Evolutionary conservation across 2,797 vertebrate species (phyloP), one percentile per base, ranked within the genome.

Genomic region (Dallia pectoralis): DNA sequence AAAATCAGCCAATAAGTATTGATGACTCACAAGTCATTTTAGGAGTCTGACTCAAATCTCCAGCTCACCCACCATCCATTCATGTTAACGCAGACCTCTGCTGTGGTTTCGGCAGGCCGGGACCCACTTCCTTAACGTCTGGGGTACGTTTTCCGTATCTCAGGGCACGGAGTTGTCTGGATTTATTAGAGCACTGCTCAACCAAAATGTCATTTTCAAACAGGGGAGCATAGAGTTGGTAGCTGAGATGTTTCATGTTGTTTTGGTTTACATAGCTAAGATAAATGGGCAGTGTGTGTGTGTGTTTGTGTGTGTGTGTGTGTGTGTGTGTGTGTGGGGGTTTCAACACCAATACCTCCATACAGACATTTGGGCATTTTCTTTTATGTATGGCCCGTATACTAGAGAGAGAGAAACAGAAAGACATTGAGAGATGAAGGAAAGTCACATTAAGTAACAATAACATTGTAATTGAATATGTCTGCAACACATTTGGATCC

Each of bases 131-230:
- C 85, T 85, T 83, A 79, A 81, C 4, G 84, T 74, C 84, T 59
- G 71, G 79, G 88, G 84, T 84, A 79, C 79, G 44, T 86, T 86
- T 88, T 89, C 88, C 91, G 88, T 79, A 85, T 86, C 86, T 87
- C 75, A 77, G 75, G n/a, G 87, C 87, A 85, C 87, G 77, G 77
- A 82, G 85, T 47, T 73, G 88, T 87, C 85, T 81, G 85, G 87
- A 93, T 91, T 92, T 92, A 92, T 92, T 91, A 29, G 22, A 63
- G 82, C 80, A 79, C 82, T 85, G 83, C 82, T 88, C 75, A 85
- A 91, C 88, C 88, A 78, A 89, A 87, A 90, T 88, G 89, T 87
- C 84, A 91, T 91, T 90, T 91, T 91, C 88, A 91, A 77, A 76
- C 71, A 77, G 82, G 84, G 83, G 84, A 77, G 74, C 49, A 32